Base-by-base conservation (phyloP, 2,888 invertebrate genomes). In the Tipula unca region DNA sequence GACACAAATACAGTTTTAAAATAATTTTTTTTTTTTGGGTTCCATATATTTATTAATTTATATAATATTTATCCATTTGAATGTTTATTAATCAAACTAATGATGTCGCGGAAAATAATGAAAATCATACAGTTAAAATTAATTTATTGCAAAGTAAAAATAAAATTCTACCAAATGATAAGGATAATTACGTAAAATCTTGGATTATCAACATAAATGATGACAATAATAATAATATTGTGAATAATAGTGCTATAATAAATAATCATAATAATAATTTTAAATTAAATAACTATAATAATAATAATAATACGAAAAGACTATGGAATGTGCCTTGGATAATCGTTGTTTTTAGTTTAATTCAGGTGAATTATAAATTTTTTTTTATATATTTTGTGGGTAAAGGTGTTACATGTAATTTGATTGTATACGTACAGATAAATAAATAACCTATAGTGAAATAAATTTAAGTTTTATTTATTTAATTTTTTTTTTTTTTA, bases 281-380 rank as follows among this genome's bases (percentile, higher is more conserved):
- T 69, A 69, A 69, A 69, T 25, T 25, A 69, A 69, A 69, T 69
- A 69, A 69, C 3, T 69, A 69, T 25, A 69, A 32, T 17, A 83
- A 83, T n/a, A 29, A 83, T 17, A 82, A 29, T 13, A 13, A 82
- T 29, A 83, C 35, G 8, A 32, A 83, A 17, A 32, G 83, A 29
- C 83, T 83, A 17, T 83, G 83, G 83, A 83, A 32, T 32, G 83
- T 83, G 35, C 83, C 83, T 83, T 83, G 83, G 83, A 83, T 83
- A 83, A 83, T 83, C 35, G 29, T 83, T 32, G 17, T 32, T 6
- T 32, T 83, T 32, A 83, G 83, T 32, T 4, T 83, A 83, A 17
- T 83, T 83, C 83, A 83, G 83, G 83, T 83, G 83, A 83, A 35
- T 32, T 32, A 6, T 32, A 32, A 3, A 32, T 32, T 2, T 32